Conservation (phyloP, 2,888 invertebrate genomes). For the Siphlonurus alternatus region DNA sequence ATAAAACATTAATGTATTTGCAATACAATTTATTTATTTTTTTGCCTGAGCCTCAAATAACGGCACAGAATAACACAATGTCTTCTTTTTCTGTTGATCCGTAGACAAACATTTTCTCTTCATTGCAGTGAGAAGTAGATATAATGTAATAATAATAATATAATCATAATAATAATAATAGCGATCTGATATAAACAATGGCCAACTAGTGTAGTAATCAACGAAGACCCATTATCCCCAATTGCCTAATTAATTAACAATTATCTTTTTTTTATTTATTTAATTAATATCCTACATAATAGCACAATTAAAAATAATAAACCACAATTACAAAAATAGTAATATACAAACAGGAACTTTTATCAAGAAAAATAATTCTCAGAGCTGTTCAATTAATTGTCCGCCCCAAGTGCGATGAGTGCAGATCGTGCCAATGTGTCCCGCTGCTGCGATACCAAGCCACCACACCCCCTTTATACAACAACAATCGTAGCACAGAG, state of each 20-base stretch:
- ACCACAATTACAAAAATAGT: constrained; percentile 4
- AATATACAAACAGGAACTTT: constrained; percentile 3
- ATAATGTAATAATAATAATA: not conserved
- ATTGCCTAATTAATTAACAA: not conserved
- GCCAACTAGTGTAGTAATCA: not conserved
- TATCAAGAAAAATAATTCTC: constrained; percentile 1
- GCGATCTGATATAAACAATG: not conserved
- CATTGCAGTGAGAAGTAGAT: not conserved
- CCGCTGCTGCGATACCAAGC: too few relatives aligned
- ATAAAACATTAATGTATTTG: not conserved
- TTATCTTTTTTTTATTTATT: not conserved
- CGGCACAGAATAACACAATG: not conserved
- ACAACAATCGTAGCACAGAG: too few relatives aligned
- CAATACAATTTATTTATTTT: not conserved
- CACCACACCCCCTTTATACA: too few relatives aligned
- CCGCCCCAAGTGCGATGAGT: not conserved
- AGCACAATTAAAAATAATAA: constrained; percentile 2
- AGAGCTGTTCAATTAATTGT: not conserved
- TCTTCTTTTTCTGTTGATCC: not conserved
- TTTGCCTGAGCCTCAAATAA: not conserved
- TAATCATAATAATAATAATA: not conserved
- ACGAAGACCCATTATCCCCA: constrained; percentile 3
- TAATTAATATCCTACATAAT: not conserved
- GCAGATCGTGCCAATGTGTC: not conserved
- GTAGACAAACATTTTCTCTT: not conserved